Evolutionary conservation across 2,797 vertebrate species (phyloP).

Genomic region (Cuniculus paca): DNA sequence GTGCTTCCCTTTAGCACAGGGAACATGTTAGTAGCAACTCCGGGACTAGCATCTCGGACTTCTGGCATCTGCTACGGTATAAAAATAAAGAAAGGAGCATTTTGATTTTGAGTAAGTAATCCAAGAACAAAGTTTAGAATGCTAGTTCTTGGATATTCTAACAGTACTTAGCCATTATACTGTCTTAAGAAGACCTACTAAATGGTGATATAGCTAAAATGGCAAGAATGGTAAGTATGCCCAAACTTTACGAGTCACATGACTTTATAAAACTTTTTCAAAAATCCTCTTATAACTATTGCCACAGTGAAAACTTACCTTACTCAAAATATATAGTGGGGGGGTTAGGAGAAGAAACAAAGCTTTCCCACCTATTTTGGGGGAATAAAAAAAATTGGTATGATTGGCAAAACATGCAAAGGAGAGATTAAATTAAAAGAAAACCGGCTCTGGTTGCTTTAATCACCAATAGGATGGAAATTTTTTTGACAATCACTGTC

Average conservation of each 20-base stretch:
- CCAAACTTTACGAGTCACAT: neutral
- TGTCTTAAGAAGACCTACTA: neutral
- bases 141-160: neutral
- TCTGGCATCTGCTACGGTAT: constrained; percentile 26
- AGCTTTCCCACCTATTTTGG: constrained; percentile 55
- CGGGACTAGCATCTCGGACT: neutral
- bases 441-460: constrained; percentile 68
- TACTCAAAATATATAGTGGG: constrained; percentile 23
- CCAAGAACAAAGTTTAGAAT: constrained; percentile 40
- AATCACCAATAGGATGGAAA: constrained; percentile 65
- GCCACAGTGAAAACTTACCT: constrained; percentile 17
- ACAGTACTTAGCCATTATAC: neutral
- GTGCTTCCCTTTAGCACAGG: constrained; percentile 37
- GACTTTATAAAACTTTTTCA: constrained; percentile 25
- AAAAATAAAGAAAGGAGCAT: constrained; percentile 58
- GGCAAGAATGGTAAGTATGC: neutral
- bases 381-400: constrained; percentile 53
- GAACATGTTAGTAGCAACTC: neutral
- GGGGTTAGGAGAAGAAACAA: neutral
- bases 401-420: constrained; percentile 57
- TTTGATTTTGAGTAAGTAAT: constrained; percentile 41
- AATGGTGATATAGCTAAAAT: constrained; percentile 3
- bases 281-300: neutral
- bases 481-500: constrained; percentile 75
- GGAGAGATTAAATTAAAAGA: constrained; percentile 68